Base-by-base conservation (phyloP, 2,113 vertebrate species). In the Gila orcuttii region DNA sequence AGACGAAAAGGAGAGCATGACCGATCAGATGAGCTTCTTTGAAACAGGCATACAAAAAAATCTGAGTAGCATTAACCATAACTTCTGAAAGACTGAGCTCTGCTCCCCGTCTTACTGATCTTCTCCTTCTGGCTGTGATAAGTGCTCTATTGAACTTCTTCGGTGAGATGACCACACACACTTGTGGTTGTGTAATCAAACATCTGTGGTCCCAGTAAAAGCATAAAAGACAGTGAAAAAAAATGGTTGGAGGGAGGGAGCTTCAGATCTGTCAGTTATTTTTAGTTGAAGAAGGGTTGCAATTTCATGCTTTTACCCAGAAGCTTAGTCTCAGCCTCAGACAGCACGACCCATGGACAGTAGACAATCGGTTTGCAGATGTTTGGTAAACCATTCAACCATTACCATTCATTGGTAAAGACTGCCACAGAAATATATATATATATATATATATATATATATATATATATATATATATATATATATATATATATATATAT, bases 171-270 rank as follows among this genome's bases (percentile, higher is more conserved):
- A 52, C 84, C 47, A 52, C 36, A 77, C 42, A 62, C 11, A 19
- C 31, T 62, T 73, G 79, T n/a, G 55, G 57, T 87, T 85, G 68
- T 79, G 74, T 80, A 87, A 87, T 80, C 15, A 88, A 42, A 66
- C 77, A 85, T 82, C 82, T 86, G 66, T 19, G 50, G 66, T 62
- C 75, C 31, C 9, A 87, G 28, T n/a, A 85, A 77, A 81, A 68
- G 31, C 78, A 50, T 50, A 5, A n/a, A 78, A 6, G 31, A 33
- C 39, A 64, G 19, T 76, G 31, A 36, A 9, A 60, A 5, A 60
- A 79, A 42, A 33, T 33, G 13, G 21, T 69, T 28, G 36, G 33
- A 80, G 64, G 69, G 57, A 55, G 25, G 42, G 62, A 71, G 50
- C 25, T 36, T 82, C 25, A 59, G 79, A 86, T 83, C 84, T 78